Evolutionary conservation across 92 coral and sea anemone genomes (phyloP), one percentile per base, ranked within the genome.

Genomic region (Nematostella vectensis): DNA sequence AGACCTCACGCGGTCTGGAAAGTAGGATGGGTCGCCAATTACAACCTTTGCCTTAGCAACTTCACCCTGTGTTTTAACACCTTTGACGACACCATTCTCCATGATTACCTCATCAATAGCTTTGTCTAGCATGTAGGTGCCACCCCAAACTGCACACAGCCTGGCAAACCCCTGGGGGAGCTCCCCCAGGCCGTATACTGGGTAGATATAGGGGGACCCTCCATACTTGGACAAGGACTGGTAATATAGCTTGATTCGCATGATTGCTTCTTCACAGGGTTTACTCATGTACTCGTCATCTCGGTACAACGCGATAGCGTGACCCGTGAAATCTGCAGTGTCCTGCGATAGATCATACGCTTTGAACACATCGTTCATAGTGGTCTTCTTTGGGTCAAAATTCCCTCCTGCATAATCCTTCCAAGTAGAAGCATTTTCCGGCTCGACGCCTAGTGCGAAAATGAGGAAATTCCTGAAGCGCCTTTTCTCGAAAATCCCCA

Each of bases 401-500:
- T 45, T 11, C 23, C 18, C 51, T 11, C 4, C 21, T 11, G 11
- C 9, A 17, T 6, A 45, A 3, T 63, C 88, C 13, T 78, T 65
- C 94, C 94, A 89, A 3, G 96, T 84, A 12, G 69, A 28, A 1
- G 76, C 74, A 36, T 84, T 59, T 2, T 64, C 75, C 25, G 57
- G 37, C 36, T 79, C 81, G 65, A 65, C 79, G 20, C 37, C 55
- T 55, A 76, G 62, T 42, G 69, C 89, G 54, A 85, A 89, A 17
- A 80, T 40, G 25, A 89, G 79, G 43, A 89, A 81, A 2, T 72
- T 72, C 30, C 87, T 79, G 53, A 89, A 89, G 13, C 96, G 70
- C 31, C 96, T 68, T 59, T 89, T 89, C 58, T 89, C 95, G 58
- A 89, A 80, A 55, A 89, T 80, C 8, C 96, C 95, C 96, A 89